phyloP scores from a whole-genome alignment of 2,113 vertebrate genomes.

The Antechinus stuartii region DNA sequence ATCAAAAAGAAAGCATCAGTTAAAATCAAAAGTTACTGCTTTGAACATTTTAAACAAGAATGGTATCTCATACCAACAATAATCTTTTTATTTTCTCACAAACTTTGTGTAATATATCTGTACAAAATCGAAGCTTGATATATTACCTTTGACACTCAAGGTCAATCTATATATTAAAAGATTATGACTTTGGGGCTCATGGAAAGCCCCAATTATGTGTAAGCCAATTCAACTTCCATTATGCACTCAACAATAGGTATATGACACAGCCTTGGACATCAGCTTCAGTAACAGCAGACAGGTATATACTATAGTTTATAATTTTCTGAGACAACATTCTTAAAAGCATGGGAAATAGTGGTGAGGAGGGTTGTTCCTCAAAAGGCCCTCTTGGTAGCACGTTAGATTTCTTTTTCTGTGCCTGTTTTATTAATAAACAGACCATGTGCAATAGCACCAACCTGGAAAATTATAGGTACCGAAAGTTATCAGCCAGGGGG shows the following conservation, averaged over 20 bases:
- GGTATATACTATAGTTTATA: background rate
- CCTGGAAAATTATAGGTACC: conserved; percentile 27
- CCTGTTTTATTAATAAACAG: conserved; percentile 14
- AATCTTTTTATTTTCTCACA: conserved; percentile 45
- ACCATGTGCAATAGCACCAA: conserved; percentile 1
- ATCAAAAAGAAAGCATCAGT: background rate
- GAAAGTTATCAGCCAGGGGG: background rate
- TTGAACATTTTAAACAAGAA: conserved; percentile 42
- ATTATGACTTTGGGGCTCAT: conserved; percentile 43
- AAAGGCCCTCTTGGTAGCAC: background rate
- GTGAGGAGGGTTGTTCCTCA: background rate
- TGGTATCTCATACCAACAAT: conserved; percentile 17
- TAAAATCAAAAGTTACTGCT: conserved; percentile 15
- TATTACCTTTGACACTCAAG: conserved; percentile 29
- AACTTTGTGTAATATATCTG: conserved; percentile 33
- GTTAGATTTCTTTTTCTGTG: conserved; percentile 20
- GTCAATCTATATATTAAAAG: conserved; percentile 43
- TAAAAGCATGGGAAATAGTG: conserved; percentile 21
- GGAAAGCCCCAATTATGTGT: conserved; percentile 65
- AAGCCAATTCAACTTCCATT: conserved; percentile 68
- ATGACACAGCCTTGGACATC: conserved; percentile 65
- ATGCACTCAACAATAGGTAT: conserved; percentile 73
- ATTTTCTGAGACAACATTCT: conserved; percentile 48
- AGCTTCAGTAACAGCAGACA: conserved; percentile 31
- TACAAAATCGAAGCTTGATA: conserved; percentile 10